Evolutionary conservation across 2,888 invertebrate genomes (phyloP), one percentile per base, ranked within the genome.

Genomic region (Cosmia pyralina): DNA sequence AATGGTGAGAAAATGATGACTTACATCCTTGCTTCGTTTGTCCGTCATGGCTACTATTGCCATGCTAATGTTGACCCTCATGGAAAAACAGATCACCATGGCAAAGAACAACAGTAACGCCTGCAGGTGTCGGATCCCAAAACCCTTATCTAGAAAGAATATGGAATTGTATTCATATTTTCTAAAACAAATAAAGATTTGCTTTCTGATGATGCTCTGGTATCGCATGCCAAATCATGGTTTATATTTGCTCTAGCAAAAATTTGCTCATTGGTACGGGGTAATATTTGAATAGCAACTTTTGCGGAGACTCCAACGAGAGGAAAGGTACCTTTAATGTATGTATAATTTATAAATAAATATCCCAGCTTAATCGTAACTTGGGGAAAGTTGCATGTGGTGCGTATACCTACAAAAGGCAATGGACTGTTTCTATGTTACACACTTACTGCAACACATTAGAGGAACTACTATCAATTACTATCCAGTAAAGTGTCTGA

Each of bases 61-160:
- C 91, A 97, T 97, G 17, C 97, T 97, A 67, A 97, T 94, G 88
- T 97, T 97, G 19, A 97, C 97, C 79, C 97, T 94, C 87, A 97
- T 96, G 19, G 96, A 96, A 86, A 97, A 97, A 65, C 96, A 97
- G 5, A 97, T 93, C 1, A 96, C 91, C 77, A 97, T 95, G 0
- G 97, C 96, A 0, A 96, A 83, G 81, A 97, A 97, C 74, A 97
- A 91, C 83, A 97, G 87, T 0, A 97, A 75, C 0, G 96, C 93
- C 86, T 97, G 97, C 3, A 96, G 83, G 88, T 98, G 97, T 7
- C 97, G 94, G 65, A 96, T 71, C 0, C 86, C 86, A 17, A 78
- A 55, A n/a, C 53, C 41, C 7, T 64, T 64, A 64, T 64, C 64
- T 64, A 55, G 34, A 55, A 55, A 64, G 10, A 64, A 34, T 55